These are phyloP conservation scores for Cinclus cinclus DNA, from an alignment of 2,113 vertebrate species.

Conservation along the genomic window DNA sequence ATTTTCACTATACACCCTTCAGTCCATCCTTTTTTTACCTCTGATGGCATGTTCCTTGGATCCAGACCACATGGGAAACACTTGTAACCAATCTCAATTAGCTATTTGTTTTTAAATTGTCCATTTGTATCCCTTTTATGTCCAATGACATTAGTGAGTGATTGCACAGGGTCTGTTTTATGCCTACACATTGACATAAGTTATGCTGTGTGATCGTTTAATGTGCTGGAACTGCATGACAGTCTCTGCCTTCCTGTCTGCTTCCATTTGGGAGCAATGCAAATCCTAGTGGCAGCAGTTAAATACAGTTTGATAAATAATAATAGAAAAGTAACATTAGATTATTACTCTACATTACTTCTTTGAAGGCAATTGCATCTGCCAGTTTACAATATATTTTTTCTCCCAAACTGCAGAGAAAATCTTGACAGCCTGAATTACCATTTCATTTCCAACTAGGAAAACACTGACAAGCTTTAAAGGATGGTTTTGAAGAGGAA, in stretches of 20 bases:
- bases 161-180: conserved; percentile 39
- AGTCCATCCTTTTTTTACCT: not conserved
- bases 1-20: not conserved
- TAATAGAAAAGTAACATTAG: conserved; percentile 48
- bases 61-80: not conserved
- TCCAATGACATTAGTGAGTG: conserved; percentile 22
- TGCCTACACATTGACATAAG: not conserved
- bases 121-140: conserved; percentile 58
- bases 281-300: conserved; percentile 39
- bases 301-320: conserved; percentile 73
- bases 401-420: not conserved
- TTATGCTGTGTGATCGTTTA: conserved; percentile 22
- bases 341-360: conserved; percentile 39
- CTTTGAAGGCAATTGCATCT: conserved; percentile 31
- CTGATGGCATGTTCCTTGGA: not conserved
- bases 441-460: not conserved
- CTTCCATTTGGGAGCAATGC: conserved; percentile 41
- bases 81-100: conserved; percentile 51
- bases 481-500: conserved; percentile 43
- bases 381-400: not conserved
- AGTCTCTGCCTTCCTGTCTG: conserved; percentile 19
- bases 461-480: conserved; percentile 22
- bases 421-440: conserved; percentile 27
- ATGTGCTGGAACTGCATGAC: conserved; percentile 45
- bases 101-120: conserved; percentile 54